Evolutionary conservation across 2,888 invertebrate species (phyloP).

Genomic region (Hypomecis atomaria): DNA sequence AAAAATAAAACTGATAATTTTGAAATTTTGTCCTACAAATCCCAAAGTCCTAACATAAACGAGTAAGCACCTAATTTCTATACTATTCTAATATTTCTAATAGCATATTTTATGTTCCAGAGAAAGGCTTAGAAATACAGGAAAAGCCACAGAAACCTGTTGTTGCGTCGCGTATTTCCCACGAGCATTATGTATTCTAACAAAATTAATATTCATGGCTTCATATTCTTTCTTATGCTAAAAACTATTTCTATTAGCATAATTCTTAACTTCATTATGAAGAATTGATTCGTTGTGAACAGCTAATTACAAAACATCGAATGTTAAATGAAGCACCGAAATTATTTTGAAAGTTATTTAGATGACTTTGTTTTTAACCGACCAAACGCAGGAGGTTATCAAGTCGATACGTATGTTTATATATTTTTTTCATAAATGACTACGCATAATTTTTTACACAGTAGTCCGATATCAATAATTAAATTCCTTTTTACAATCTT

Average conservation of each 20-base stretch:
- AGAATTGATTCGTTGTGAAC: conserved; percentile 27
- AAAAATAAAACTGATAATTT: too few relatives aligned
- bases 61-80: too few relatives aligned
- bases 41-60: too few relatives aligned
- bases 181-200: conserved; percentile 30
- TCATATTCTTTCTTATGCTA: conserved; percentile 34
- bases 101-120: background rate
- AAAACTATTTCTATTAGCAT: conserved; percentile 28
- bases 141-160: conserved; percentile 20
- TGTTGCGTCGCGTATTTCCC: conserved; percentile 25
- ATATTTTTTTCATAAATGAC: too few relatives aligned
- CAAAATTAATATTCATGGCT: conserved; percentile 32
- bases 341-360: conserved; percentile 13
- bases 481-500: too few relatives aligned
- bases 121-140: conserved; percentile 22
- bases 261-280: conserved; percentile 26
- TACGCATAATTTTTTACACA: too few relatives aligned
- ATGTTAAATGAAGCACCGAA: conserved; percentile 23
- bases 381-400: too few relatives aligned
- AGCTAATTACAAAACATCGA: conserved; percentile 27
- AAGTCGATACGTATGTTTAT: too few relatives aligned
- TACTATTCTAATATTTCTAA: background rate
- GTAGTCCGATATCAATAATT: too few relatives aligned
- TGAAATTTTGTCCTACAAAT: too few relatives aligned
- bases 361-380: conserved; percentile 23